Conservation (phyloP, 1,140 invertebrate genomes). For the Bombus balteatus region DNA sequence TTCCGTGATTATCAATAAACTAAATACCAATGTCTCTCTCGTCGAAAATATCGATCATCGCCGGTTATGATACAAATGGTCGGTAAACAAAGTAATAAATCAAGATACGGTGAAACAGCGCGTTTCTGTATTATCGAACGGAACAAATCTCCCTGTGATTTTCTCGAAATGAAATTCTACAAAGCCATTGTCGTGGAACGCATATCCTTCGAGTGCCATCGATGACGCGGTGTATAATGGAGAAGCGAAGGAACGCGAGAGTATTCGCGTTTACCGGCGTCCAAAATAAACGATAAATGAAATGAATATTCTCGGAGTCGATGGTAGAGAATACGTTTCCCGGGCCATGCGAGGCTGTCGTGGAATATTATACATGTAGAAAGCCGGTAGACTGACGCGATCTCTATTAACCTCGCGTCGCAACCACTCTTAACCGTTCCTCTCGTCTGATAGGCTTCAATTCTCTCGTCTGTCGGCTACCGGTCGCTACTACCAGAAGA, state of each 20-base stretch:
- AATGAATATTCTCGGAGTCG: slow-evolving; percentile 29
- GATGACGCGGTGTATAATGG: no score
- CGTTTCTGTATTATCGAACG: no score
- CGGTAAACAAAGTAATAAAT: no score
- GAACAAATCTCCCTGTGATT: no score
- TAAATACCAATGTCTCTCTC: no score
- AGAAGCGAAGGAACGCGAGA: background rate
- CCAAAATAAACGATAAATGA: slow-evolving; percentile 27
- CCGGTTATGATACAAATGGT: no score
- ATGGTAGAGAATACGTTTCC: slow-evolving; percentile 19
- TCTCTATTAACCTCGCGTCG: slow-evolving; percentile 76
- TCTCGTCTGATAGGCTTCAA: slow-evolving; percentile 69
- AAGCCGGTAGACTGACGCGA: slow-evolving; percentile 72
- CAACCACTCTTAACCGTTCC: slow-evolving; percentile 53
- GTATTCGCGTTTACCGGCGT: background rate
- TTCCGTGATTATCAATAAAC: background rate
- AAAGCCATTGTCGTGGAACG: no score
- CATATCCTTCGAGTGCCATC: no score
- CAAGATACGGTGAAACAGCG: no score
- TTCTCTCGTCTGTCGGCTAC: slow-evolving; percentile 69
- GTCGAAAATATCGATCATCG: no score
- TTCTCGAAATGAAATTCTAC: no score
- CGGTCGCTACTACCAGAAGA: slow-evolving; percentile 58
- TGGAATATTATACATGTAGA: slow-evolving; percentile 63
- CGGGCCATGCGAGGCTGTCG: background rate